phyloP scores from a whole-genome alignment of 2,888 invertebrate species.

The Aleiodes alternator region DNA sequence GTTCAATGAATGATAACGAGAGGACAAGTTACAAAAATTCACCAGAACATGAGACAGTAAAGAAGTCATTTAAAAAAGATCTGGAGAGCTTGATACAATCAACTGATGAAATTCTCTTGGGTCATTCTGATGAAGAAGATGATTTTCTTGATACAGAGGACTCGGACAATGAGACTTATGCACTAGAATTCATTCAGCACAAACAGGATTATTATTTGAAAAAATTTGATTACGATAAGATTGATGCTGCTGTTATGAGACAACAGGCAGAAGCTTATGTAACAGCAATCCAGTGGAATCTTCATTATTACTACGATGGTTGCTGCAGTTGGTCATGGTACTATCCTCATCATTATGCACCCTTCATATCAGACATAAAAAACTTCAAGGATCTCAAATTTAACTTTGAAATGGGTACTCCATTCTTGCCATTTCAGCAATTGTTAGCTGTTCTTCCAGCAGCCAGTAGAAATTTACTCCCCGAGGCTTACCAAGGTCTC shows the following conservation, averaged over 20 bases:
- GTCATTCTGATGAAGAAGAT: conserved; percentile 55
- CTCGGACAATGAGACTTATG: conserved; percentile 76
- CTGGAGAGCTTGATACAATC: conserved; percentile 80
- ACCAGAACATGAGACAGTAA: conserved; percentile 54
- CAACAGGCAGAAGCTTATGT: conserved; percentile 93
- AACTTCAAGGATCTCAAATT: conserved; percentile 86
- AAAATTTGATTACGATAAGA: conserved; percentile 88
- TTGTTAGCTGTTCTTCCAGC: conserved; percentile 91
- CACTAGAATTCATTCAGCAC: conserved; percentile 87
- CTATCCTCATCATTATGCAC: conserved; percentile 98
- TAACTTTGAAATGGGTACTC: conserved; percentile 89
- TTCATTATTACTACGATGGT: conserved; percentile 97
- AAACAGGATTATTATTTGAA: conserved; percentile 95
- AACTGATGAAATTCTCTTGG: conserved; percentile 80
- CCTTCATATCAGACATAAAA: conserved; percentile 94
- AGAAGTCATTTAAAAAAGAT: conserved; percentile 72
- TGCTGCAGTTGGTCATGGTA: conserved; percentile 99
- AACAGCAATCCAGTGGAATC: conserved; percentile 96
- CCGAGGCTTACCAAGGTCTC: conserved; percentile 85
- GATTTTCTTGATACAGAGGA: conserved; percentile 64
- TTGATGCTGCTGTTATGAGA: conserved; percentile 84
- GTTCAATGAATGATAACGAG: conserved; percentile 76
- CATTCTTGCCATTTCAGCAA: conserved; percentile 96
- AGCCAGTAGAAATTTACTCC: conserved; percentile 88
- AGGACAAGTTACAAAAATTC: conserved; percentile 71